Evolutionary conservation across 2,888 invertebrate species (phyloP), one percentile per base, ranked within the genome.

Genomic region (Andrena marginata): DNA sequence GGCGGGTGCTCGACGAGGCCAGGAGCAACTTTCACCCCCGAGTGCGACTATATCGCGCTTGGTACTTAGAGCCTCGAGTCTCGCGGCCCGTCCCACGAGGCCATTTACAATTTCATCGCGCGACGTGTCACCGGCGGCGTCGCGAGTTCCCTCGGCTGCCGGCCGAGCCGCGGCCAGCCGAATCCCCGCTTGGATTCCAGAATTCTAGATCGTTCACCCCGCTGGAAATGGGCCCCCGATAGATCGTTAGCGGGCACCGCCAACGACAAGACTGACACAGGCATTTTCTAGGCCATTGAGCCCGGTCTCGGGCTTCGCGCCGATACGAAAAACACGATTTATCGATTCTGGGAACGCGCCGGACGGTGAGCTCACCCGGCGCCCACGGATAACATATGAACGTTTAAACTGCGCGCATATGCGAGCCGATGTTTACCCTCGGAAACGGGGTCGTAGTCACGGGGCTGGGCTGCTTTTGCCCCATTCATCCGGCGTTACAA

Each of bases 301-400:
- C 69, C 60, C 70, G 23, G 73, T 49, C 65, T 42, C 16, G 29
- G 65, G 48, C 56, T n/a, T 49, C 48, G 69, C 48, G 62, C 42
- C 76, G 80, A 83, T 70, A 74, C 77, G 80, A 74, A 77, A 82
- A 84, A 72, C 82, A 71, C 72, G 78, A 84, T 84, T 82, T 76
- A 82, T 82, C 78, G 84, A 84, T 84, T 76, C 78, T 31, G 20
- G 48, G 64, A 72, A 68, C 60, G 33, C 33, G 35, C n/a, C 56
- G n/a, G 59, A 63, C 65, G 67, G 23, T 48, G 72, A 59, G 64
- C 31, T 59, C 56, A 35, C 33, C 69, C 10, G 31, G 23, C 16
- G 5, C 26, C 62, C 35, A 13, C 65, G 76, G 56, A 65, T 73
- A 77, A 76, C 75, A 48, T 54, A 72, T 31, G 70, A 75, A 74